These are phyloP conservation scores for Myathropa florea DNA, from an alignment of 2,888 invertebrate species.

Conservation along the genomic window DNA sequence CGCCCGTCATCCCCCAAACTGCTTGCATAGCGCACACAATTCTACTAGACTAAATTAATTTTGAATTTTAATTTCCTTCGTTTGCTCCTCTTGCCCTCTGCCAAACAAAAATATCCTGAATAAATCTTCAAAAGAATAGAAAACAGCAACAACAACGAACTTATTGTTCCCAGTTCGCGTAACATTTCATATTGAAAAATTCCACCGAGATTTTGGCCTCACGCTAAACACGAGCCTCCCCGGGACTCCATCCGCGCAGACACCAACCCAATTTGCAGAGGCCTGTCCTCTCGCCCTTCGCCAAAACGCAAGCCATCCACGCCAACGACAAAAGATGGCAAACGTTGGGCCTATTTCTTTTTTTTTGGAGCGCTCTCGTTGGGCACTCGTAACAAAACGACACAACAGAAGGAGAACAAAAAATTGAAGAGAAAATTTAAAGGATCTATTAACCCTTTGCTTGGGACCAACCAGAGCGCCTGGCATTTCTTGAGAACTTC, in stretches of 20 bases:
- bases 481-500: constrained; percentile 37
- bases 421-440: constrained; percentile 20
- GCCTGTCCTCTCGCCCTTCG: too few relatives aligned
- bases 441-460: constrained; percentile 67
- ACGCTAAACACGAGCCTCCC: neutral
- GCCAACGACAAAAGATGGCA: constrained; percentile 16
- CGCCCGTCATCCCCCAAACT: neutral
- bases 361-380: neutral
- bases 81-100: constrained; percentile 7
- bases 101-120: neutral
- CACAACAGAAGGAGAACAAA: neutral
- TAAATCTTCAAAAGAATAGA: constrained; percentile 5
- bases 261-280: too few relatives aligned
- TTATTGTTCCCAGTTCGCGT: constrained; percentile 16
- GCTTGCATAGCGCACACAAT: neutral
- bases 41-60: constrained; percentile 46
- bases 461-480: neutral
- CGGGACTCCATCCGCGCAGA: too few relatives aligned
- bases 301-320: neutral
- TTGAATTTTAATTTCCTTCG: constrained; percentile 50
- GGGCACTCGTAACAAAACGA: constrained; percentile 15
- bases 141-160: constrained; percentile 5
- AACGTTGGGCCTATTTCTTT: neutral
- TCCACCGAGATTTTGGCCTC: constrained; percentile 8
- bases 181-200: constrained; percentile 10